Conservation (phyloP, 2,797 vertebrate genomes). For the Potorous gilbertii region DNA sequence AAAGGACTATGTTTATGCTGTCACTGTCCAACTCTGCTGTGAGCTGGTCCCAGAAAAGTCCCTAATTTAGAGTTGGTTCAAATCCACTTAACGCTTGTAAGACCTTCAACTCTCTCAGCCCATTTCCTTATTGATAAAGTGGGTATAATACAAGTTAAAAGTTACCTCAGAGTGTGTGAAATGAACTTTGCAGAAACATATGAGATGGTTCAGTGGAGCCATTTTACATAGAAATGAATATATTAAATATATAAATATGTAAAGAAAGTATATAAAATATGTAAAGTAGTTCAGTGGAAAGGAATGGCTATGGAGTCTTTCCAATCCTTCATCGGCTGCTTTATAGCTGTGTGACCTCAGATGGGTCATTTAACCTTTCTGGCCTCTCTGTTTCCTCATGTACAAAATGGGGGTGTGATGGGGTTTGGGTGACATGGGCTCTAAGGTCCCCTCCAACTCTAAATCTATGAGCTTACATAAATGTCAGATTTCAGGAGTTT, state of each 20-base stretch:
- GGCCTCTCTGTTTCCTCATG: slow-evolving; percentile 24
- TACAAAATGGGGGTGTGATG: neutral
- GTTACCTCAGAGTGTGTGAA: neutral
- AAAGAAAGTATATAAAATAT: neutral
- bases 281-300: neutral
- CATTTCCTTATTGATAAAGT: neutral
- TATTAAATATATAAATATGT: neutral
- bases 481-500: neutral
- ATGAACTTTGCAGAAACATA: neutral
- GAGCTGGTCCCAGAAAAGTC: neutral
- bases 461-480: neutral
- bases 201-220: neutral
- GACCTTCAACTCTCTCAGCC: neutral
- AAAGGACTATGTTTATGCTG: neutral
- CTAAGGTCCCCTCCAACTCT: neutral
- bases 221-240: neutral
- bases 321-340: neutral
- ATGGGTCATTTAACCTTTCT: neutral
- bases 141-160: neutral
- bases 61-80: neutral
- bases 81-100: neutral
- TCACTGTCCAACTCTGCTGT: neutral
- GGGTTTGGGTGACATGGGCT: neutral
- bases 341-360: neutral
- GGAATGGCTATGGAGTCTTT: neutral